A percentile compares a stretch with the other conserved stretches of the same genome.
phyloP scores from a whole-genome alignment of 2,113 vertebrate species.

The Caloenas nicobarica region DNA sequence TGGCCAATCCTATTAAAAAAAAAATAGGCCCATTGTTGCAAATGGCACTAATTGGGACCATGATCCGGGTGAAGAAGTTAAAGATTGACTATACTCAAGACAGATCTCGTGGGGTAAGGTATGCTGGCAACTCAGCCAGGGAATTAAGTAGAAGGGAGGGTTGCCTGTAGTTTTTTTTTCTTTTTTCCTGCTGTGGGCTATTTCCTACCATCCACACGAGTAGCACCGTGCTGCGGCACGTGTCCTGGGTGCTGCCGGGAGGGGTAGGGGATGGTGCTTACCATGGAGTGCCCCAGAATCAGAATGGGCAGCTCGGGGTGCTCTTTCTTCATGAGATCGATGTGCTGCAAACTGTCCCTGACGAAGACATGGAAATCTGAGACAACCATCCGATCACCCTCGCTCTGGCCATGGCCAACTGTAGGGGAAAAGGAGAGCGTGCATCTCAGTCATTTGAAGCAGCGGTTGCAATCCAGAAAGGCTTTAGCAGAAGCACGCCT shows the following conservation, averaged over 20 bases:
- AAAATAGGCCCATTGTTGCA: not conserved
- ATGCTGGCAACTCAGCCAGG: not conserved
- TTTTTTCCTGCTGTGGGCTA: not conserved
- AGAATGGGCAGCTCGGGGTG: constrained; percentile 86
- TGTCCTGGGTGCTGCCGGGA: not conserved
- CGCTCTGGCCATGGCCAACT: constrained; percentile 97
- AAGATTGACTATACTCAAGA: not conserved
- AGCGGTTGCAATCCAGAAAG: not conserved
- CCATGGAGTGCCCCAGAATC: constrained; percentile 96
- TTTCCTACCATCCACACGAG: not conserved
- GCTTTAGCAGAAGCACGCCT: not conserved
- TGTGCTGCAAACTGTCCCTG: constrained; percentile 90
- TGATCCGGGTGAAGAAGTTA: not conserved
- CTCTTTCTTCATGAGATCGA: constrained; percentile 85
- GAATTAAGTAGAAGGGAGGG: not conserved
- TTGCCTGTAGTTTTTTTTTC: not conserved
- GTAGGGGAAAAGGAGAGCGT: constrained; percentile 11
- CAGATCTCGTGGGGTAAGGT: not conserved
- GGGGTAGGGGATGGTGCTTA: constrained; percentile 54
- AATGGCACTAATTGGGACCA: not conserved
- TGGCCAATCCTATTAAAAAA: not conserved
- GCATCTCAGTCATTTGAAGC: not conserved
- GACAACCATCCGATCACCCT: constrained; percentile 91
- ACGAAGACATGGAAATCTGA: constrained; percentile 92
- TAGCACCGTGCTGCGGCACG: rapidly evolving